Evolutionary conservation across 2,113 vertebrate species (phyloP).

Genomic region (Coracopsis vasa): DNA sequence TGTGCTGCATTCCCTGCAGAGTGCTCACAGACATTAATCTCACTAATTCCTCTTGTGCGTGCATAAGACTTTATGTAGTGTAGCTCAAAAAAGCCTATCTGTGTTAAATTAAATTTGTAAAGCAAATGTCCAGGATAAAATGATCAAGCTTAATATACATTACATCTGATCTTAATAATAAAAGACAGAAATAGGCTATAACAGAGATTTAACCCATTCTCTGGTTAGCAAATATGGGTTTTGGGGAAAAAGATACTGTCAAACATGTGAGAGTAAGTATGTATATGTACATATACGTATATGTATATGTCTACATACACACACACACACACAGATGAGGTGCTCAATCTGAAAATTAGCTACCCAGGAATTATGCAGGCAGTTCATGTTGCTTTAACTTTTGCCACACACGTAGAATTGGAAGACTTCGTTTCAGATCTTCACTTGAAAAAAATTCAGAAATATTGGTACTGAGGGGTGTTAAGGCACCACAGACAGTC

Average conservation of each 20-base stretch:
- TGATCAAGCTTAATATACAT: neutral
- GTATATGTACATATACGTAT: rapidly evolving
- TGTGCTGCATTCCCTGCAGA: neutral
- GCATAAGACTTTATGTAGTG: neutral
- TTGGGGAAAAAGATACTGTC: neutral
- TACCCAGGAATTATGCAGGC: neutral
- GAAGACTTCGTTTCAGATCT: neutral
- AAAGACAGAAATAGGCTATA: neutral
- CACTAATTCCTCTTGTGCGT: conserved; percentile 7
- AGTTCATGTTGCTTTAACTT: neutral
- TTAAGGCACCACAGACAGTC: neutral
- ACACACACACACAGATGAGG: neutral
- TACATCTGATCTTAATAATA: neutral
- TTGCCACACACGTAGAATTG: neutral
- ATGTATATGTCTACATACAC: neutral
- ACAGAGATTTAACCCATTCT: neutral
- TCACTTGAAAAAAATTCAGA: neutral
- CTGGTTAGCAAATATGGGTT: neutral
- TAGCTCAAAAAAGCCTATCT: neutral
- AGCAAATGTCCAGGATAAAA: neutral
- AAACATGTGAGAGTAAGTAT: neutral
- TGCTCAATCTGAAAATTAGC: neutral
- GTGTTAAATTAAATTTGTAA: conserved; percentile 5
- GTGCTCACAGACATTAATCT: neutral
- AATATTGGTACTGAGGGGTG: neutral